These are phyloP conservation scores for Pyrocoelia pectoralis DNA, from an alignment of 2,888 invertebrate species.

Conservation along the genomic window DNA sequence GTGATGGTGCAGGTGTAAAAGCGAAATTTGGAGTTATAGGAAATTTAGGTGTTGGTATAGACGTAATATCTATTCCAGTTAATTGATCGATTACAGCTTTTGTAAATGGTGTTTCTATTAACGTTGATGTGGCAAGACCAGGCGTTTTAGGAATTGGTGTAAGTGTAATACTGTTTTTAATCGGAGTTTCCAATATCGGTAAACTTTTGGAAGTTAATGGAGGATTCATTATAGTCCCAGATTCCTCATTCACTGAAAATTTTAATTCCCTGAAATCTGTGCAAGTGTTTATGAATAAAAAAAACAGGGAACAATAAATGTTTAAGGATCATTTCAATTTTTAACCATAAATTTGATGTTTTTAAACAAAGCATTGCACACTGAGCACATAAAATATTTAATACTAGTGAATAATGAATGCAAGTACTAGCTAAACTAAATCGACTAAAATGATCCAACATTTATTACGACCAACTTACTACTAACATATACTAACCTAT, in stretches of 20 bases:
- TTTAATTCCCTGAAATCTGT: not conserved
- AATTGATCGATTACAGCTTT: conserved; percentile 54
- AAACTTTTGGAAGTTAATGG: conserved; percentile 12
- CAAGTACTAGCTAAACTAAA: no score
- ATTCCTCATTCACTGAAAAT: not conserved
- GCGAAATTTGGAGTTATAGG: conserved; percentile 55
- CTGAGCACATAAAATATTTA: no score
- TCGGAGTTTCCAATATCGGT: conserved; percentile 49
- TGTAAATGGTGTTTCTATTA: conserved; percentile 52
- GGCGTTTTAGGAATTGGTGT: conserved; percentile 51
- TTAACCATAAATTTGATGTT: no score
- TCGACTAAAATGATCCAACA: no score
- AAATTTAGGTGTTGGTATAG: conserved; percentile 53
- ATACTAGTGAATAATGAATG: no score
- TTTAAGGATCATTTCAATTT: no score
- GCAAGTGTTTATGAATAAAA: no score
- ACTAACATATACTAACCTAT: conserved; percentile 14
- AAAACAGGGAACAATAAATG: no score
- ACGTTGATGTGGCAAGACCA: conserved; percentile 36
- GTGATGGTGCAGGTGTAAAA: conserved; percentile 49
- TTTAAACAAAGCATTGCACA: no score
- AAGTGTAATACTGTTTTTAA: conserved; percentile 38
- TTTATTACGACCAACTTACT: no score
- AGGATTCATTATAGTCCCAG: not conserved
- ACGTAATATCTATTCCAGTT: conserved; percentile 49